These are phyloP conservation scores for Boloria euphrosyne DNA, from an alignment of 2,888 invertebrate genomes.

Conservation along the genomic window DNA sequence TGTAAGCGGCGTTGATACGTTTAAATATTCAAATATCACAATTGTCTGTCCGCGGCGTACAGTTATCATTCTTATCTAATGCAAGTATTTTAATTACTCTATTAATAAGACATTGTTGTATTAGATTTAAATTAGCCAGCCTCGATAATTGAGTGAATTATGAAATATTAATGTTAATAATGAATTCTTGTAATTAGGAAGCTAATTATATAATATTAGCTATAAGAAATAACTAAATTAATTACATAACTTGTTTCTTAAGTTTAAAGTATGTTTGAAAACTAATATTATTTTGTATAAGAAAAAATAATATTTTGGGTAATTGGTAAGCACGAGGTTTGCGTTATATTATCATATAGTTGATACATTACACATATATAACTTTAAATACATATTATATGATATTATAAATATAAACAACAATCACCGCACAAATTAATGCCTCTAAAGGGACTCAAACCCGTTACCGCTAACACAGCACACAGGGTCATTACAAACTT, in stretches of 20 bases:
- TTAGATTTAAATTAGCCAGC: conserved; percentile 19
- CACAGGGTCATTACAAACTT: no score
- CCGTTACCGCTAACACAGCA: no score
- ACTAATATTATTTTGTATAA: conserved; percentile 1
- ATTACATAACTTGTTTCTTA: not conserved
- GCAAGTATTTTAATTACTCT: conserved; percentile 26
- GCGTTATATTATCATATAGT: no score
- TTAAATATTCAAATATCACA: conserved; percentile 35
- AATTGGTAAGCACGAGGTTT: no score
- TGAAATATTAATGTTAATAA: conserved; percentile 10
- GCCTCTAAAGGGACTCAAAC: no score
- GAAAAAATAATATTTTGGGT: not conserved
- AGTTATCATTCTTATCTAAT: not conserved
- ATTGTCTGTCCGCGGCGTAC: conserved; percentile 5
- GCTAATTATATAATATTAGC: not conserved
- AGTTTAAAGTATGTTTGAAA: not conserved
- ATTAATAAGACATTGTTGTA: conserved; percentile 24
- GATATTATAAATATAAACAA: no score
- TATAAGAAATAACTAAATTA: not conserved
- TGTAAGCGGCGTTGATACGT: conserved; percentile 46
- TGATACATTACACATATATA: no score
- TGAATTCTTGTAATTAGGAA: not conserved
- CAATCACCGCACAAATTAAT: no score
- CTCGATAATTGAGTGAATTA: conserved; percentile 14
- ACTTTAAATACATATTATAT: no score